A percentile compares a stretch with the other conserved stretches of the same genome.
These are phyloP conservation scores for Gallinago undulata DNA, from an alignment of 2,113 vertebrate genomes.

Conservation along the genomic window DNA sequence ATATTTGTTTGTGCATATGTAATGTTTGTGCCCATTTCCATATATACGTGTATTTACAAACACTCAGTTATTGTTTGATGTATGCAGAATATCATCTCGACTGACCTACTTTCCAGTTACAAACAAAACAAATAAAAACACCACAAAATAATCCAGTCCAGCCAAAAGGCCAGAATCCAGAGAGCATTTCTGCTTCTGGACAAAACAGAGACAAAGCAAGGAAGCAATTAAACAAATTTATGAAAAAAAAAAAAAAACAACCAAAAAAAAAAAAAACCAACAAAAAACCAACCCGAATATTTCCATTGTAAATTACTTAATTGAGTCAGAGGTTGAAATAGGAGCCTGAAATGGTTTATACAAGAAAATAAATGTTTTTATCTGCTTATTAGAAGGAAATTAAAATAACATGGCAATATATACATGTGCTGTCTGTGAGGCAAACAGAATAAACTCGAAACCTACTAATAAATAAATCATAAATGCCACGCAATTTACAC, in stretches of 20 bases:
- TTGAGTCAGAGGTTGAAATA: background rate
- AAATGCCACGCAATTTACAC: background rate
- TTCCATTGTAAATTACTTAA: background rate
- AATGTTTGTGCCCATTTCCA: background rate
- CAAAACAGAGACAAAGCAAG: background rate
- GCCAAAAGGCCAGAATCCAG: background rate
- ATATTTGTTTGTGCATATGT: background rate
- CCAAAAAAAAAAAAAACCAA: no score
- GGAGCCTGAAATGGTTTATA: background rate
- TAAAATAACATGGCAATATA: background rate
- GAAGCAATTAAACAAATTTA: conserved; percentile 3
- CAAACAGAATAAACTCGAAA: background rate
- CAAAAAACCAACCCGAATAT: background rate
- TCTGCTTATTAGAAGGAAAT: conserved; percentile 15
- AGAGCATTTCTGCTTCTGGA: background rate
- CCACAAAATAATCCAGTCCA: background rate
- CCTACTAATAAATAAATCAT: background rate
- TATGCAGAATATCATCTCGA: background rate
- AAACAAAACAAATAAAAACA: background rate
- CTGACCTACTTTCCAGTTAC: background rate
- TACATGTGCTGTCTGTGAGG: background rate
- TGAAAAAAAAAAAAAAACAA: background rate
- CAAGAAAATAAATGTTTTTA: background rate
- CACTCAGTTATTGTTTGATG: background rate
- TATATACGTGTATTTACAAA: background rate